Evolutionary conservation across 2,113 vertebrate genomes (phyloP).

Genomic region (Equus przewalskii): DNA sequence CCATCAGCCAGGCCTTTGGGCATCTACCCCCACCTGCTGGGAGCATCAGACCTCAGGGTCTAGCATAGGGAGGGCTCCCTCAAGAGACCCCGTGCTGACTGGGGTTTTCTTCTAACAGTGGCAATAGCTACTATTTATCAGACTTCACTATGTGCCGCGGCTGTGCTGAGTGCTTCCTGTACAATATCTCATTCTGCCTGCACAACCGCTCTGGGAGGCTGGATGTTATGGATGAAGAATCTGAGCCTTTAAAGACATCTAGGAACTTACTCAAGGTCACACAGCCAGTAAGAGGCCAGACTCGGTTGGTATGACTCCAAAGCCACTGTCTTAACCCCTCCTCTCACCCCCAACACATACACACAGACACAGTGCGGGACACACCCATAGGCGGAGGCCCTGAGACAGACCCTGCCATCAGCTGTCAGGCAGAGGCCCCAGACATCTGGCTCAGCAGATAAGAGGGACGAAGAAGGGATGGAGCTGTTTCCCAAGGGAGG

Average conservation of each 20-base stretch:
- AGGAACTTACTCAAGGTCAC: conserved; percentile 39
- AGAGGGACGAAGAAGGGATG: not conserved
- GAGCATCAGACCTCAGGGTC: not conserved
- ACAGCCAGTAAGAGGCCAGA: not conserved
- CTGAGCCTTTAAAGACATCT: not conserved
- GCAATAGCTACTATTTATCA: not conserved
- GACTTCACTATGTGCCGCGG: not conserved
- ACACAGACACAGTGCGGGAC: not conserved
- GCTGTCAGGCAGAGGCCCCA: conserved; percentile 42
- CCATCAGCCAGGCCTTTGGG: not conserved
- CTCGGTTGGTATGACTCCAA: not conserved
- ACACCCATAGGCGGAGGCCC: conserved; percentile 41
- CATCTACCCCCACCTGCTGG: not conserved
- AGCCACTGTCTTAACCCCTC: not conserved
- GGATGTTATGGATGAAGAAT: not conserved
- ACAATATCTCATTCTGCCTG: not conserved
- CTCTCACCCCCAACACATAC: not conserved
- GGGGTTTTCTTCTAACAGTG: not conserved
- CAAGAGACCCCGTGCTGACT: not conserved
- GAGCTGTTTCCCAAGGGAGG: not conserved
- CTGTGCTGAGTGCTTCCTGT: not conserved
- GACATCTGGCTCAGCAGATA: conserved; percentile 76
- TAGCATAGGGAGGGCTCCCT: not conserved
- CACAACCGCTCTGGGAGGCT: not conserved
- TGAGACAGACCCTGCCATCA: conserved; percentile 21